Evolutionary conservation across 2,888 invertebrate species (phyloP), one percentile per base, ranked within the genome.

Genomic region (Dascillus cervinus): DNA sequence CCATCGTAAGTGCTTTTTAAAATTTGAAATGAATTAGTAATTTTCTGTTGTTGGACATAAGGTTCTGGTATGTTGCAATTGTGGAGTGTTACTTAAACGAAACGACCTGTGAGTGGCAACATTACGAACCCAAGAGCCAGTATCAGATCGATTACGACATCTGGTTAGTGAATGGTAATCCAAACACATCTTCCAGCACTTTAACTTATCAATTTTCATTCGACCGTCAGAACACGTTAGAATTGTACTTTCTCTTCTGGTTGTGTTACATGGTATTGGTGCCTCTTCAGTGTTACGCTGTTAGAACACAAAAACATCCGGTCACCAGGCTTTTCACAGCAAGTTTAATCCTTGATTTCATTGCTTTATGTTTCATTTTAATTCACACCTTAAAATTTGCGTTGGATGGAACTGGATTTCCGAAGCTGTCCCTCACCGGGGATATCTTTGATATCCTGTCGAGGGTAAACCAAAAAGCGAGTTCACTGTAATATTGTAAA

Each of bases 161-260:
- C 46, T 92, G 91, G 85, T 72, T 97, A 26, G 95, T 96, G 4
- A 97, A 97, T 66, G 95, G 96, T 13, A 88, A 90, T 65, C 97
- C 97, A 0, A 88, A 87, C 58, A 74, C 79, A 49, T 86, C 87
- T 36, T 76, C 84, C 38, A 92, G 90, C 62, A 84, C 87, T 34
- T 73, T 96, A 52, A 79, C 88, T 34, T 94, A 91, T 67, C 94
- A 97, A 62, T 96, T 96, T 63, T 95, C 95, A 1, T 96, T 94
- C 67, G 96, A 97, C 58, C 77, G 86, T 57, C 92, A 92, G 65
- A 89, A 94, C 61, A 85, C 92, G 4, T 71, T 91, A 33, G 92
- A 94, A 65, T 72, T 95, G 49, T 92, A 94, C 68, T 69, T 92
- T 39, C 70, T 89, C 24, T 92, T 92, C 60, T 82, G 91, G 69